These are phyloP conservation scores for Philypnodon macrostomus DNA, from an alignment of 2,797 vertebrate species.

Conservation along the genomic window DNA sequence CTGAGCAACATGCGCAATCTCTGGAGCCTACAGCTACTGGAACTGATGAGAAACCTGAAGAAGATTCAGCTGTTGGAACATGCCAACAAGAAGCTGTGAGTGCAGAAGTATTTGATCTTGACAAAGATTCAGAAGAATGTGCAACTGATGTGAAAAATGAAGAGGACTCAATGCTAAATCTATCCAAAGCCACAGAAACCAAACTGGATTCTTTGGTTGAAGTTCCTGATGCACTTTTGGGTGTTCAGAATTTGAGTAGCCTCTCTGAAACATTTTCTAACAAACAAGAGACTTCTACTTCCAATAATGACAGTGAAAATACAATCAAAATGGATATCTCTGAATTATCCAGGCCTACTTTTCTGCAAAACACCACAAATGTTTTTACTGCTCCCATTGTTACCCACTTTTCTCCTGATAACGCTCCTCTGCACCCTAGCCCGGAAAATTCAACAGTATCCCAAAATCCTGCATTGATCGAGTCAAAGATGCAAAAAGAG, in stretches of 20 bases:
- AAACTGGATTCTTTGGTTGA: conserved; percentile 22
- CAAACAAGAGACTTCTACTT: conserved; percentile 43
- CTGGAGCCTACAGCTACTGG: conserved; percentile 50
- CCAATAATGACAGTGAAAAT: conserved; percentile 37
- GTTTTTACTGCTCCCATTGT: conserved; percentile 13
- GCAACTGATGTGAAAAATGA: conserved; percentile 8
- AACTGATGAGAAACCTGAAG: conserved; percentile 32
- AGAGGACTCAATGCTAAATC: conserved; percentile 20
- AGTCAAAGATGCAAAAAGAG: conserved; percentile 23
- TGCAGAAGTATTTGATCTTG: conserved; percentile 28
- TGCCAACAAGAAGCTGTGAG: conserved; percentile 64
- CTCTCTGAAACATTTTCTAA: no score
- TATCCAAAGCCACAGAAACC: conserved; percentile 7
- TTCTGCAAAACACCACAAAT: conserved; percentile 24
- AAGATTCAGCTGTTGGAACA: conserved; percentile 48
- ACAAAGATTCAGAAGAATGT: conserved; percentile 42
- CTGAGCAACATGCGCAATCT: conserved; percentile 83
- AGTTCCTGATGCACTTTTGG: conserved; percentile 40
- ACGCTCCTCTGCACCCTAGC: conserved; percentile 1
- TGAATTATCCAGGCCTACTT: conserved; percentile 48
- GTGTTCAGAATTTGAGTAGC: no score
- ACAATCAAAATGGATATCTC: conserved; percentile 71
- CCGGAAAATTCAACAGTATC: conserved; percentile 19
- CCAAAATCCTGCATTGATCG: conserved; percentile 10
- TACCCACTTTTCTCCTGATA: conserved; percentile 8